Percentiles rank a stretch among this genome's conserved stretches.
phyloP scores from a whole-genome alignment of 2,113 vertebrate species.

The Tragelaphus imberbis region DNA sequence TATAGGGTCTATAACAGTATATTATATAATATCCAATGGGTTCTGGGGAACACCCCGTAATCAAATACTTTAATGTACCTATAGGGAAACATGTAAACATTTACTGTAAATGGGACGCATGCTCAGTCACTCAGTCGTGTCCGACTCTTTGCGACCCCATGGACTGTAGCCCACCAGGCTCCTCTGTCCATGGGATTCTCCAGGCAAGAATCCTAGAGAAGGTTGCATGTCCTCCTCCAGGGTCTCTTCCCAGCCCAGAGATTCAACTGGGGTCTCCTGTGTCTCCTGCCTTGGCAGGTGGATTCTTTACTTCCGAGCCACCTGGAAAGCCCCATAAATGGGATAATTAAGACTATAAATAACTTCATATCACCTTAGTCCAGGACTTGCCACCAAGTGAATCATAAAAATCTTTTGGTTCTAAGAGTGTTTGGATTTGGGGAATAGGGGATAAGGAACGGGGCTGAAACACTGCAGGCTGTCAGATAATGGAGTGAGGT shows the following conservation, averaged over 20 bases:
- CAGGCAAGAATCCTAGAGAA: not conserved
- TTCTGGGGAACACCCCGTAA: not conserved
- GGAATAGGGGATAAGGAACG: not conserved
- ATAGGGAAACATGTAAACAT: not conserved
- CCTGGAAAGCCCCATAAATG: not conserved
- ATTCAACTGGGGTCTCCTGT: not conserved
- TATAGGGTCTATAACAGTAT: no score
- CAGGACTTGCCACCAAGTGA: not conserved
- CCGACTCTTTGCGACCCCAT: rapidly evolving
- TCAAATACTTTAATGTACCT: not conserved
- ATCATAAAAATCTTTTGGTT: not conserved
- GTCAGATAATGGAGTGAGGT: not conserved
- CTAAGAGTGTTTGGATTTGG: not conserved
- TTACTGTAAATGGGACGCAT: not conserved
- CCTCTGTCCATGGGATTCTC: not conserved
- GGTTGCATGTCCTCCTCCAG: not conserved
- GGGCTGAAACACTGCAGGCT: not conserved
- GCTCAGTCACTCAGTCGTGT: not conserved
- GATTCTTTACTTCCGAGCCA: not conserved
- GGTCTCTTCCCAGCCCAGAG: not conserved
- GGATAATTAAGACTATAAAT: not conserved
- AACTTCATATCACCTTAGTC: not conserved
- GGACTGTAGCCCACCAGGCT: not conserved
- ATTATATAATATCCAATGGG: not conserved
- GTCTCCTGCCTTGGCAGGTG: not conserved